These are phyloP conservation scores for Microcebus tavaratra DNA, from an alignment of 2,113 vertebrate genomes.

Conservation along the genomic window DNA sequence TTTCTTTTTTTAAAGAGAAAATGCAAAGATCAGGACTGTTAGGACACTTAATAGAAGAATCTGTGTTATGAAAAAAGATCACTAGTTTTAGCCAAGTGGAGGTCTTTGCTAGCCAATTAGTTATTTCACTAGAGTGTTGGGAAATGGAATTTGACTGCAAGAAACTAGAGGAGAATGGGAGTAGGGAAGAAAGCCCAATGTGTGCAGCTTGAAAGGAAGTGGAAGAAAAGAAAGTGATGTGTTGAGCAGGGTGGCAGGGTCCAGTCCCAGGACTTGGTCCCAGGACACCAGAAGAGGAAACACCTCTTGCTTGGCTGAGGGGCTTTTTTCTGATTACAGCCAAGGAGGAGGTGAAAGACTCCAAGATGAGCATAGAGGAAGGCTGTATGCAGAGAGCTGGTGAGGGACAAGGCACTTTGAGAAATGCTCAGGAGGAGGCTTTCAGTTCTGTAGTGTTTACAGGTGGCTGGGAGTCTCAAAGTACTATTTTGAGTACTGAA, in stretches of 20 bases:
- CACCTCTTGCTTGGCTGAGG: not conserved
- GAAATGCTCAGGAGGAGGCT: not conserved
- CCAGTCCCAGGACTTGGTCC: not conserved
- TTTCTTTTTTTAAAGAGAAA: not conserved
- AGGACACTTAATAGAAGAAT: not conserved
- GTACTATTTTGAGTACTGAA: not conserved
- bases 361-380: not conserved
- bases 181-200: not conserved
- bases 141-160: not conserved
- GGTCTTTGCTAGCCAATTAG: not conserved
- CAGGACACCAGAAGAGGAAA: accelerated
- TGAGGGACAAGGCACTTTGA: not conserved
- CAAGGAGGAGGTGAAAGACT: no score
- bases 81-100: not conserved
- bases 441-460: not conserved
- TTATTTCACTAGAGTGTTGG: not conserved
- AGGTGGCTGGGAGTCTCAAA: not conserved
- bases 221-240: not conserved
- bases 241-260: not conserved
- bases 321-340: not conserved
- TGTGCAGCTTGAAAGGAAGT: not conserved
- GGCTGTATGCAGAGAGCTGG: not conserved
- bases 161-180: not conserved
- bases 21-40: not conserved
- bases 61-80: not conserved